A percentile compares a stretch with the other conserved stretches of the same genome.
Evolutionary conservation across 2,113 vertebrate genomes (phyloP).

Genomic region (Ia io): DNA sequence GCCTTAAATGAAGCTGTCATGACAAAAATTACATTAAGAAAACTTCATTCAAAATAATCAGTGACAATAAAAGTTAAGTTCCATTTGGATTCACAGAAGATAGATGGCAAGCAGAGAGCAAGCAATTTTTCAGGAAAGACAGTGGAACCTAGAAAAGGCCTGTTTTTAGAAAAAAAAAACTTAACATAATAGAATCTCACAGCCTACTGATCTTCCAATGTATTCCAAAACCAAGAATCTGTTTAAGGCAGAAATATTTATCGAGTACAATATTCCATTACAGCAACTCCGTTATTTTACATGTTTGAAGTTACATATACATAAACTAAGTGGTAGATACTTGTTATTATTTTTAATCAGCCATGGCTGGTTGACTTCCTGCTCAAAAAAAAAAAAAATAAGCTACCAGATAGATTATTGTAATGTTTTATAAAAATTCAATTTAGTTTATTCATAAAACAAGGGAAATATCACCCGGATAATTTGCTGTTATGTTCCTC

Average conservation of each 20-base stretch:
- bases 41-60: slow-evolving; percentile 48
- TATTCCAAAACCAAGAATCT: slow-evolving; percentile 48
- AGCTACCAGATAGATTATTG: neutral
- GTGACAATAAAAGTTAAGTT: slow-evolving; percentile 38
- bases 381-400: neutral
- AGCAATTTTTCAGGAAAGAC: slow-evolving; percentile 40
- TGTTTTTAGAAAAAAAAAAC: neutral
- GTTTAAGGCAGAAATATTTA: slow-evolving; percentile 36
- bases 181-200: slow-evolving; percentile 49
- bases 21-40: slow-evolving; percentile 28
- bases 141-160: neutral
- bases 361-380: slow-evolving; percentile 47
- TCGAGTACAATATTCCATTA: slow-evolving; percentile 23
- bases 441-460: slow-evolving; percentile 58
- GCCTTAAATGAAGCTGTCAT: neutral
- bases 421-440: slow-evolving; percentile 38
- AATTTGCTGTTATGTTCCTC: slow-evolving; percentile 46
- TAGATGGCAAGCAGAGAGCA: neutral
- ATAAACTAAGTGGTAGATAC: slow-evolving; percentile 42
- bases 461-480: slow-evolving; percentile 18
- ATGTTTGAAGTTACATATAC: neutral
- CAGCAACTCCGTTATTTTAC: slow-evolving; percentile 19
- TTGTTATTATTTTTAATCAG: slow-evolving; percentile 65
- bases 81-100: slow-evolving; percentile 36
- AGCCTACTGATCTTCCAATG: slow-evolving; percentile 43